These are phyloP conservation scores for Pheosia gnoma DNA, from an alignment of 2,888 invertebrate species.

Conservation along the genomic window DNA sequence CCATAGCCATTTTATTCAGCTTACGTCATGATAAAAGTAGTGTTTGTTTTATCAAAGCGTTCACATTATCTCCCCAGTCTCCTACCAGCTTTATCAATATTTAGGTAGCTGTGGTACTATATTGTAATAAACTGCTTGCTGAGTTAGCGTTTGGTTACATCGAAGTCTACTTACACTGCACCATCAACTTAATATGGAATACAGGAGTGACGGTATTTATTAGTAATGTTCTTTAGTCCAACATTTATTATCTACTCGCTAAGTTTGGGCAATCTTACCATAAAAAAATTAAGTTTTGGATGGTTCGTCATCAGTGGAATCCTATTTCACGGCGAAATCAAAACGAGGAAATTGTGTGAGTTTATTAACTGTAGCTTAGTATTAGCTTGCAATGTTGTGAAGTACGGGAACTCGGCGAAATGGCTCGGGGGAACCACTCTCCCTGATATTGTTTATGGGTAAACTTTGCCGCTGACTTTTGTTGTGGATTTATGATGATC, in stretches of 20 bases:
- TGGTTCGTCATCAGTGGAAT: background rate
- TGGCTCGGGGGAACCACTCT: slow-evolving; percentile 14
- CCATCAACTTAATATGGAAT: too few species aligned
- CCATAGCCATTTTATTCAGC: background rate
- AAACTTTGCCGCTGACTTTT: slow-evolving; percentile 44
- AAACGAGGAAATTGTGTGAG: slow-evolving; percentile 18
- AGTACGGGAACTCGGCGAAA: slow-evolving; percentile 18
- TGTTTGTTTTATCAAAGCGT: background rate
- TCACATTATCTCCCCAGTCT: background rate
- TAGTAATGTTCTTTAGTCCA: too few species aligned
- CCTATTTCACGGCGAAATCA: background rate
- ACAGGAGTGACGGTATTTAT: too few species aligned
- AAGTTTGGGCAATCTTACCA: too few species aligned
- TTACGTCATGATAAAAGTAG: background rate
- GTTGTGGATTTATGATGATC: slow-evolving; percentile 48
- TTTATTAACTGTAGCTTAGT: slow-evolving; percentile 29
- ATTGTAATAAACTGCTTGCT: background rate
- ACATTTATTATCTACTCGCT: too few species aligned
- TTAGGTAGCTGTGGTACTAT: background rate
- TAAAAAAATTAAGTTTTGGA: too few species aligned
- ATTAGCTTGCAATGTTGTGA: slow-evolving; percentile 25
- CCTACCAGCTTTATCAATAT: slow-evolving; percentile 2
- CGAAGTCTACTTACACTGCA: too few species aligned
- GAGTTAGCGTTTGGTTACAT: too few species aligned
- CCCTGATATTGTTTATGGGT: slow-evolving; percentile 44